phyloP scores from a whole-genome alignment of 2,888 invertebrate species.

The Hypsopygia costalis region DNA sequence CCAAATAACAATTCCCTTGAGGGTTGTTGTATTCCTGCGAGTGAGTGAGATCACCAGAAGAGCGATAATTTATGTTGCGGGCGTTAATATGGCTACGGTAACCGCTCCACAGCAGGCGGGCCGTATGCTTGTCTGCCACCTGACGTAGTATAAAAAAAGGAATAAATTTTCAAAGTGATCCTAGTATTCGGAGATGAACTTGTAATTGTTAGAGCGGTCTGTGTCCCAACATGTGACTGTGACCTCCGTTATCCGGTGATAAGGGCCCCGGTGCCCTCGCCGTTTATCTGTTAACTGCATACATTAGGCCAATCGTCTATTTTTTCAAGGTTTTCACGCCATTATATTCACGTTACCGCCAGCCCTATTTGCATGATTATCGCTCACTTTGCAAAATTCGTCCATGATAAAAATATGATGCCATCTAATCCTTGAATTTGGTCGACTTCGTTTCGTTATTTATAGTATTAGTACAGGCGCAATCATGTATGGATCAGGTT shows the following conservation, averaged over 20 bases:
- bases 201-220: conserved; percentile 17
- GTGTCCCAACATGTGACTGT: conserved; percentile 31
- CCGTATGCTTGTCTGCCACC: too few species aligned
- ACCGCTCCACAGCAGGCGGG: too few species aligned
- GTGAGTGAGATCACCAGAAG: too few species aligned
- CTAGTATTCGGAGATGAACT: neutral
- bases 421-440: conserved; percentile 21
- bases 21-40: too few species aligned
- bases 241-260: conserved; percentile 27
- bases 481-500: too few species aligned
- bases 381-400: conserved; percentile 30
- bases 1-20: too few species aligned
- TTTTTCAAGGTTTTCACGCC: conserved; percentile 22
- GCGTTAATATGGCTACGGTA: too few species aligned
- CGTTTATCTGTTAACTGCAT: conserved; percentile 33
- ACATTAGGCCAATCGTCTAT: conserved; percentile 29
- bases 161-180: too few species aligned
- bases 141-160: too few species aligned
- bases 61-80: too few species aligned
- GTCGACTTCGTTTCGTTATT: too few species aligned
- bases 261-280: conserved; percentile 31
- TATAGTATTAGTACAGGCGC: too few species aligned
- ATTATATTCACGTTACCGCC: conserved; percentile 19
- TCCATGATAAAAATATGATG: conserved; percentile 28
- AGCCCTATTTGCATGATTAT: conserved; percentile 48